Evolutionary conservation across 2,888 invertebrate species (phyloP), one percentile per base, ranked within the genome.

Genomic region (Noctua pronuba): DNA sequence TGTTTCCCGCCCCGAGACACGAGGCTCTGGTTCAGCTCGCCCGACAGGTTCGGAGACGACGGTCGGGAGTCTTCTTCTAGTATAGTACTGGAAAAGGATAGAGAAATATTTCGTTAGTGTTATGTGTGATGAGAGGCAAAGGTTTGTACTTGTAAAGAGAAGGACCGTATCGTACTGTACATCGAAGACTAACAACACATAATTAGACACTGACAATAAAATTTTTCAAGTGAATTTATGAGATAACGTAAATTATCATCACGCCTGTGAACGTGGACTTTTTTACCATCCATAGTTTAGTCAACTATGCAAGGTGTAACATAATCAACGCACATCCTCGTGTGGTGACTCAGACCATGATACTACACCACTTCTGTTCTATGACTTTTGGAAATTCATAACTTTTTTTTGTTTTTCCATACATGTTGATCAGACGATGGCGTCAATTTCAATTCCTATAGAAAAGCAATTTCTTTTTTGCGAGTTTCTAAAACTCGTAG

Each of bases 1-100:
- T 97, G 97, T 85, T 97, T 97, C 52, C 88, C 90, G 52, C 94
- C 87, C 24, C 93, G 92, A 0, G 94, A 90, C 71, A 94, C 90
- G 3, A 85, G 79, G 86, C 94, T 94, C 24, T 89, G 81, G 90
- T 94, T 92, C 73, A 92, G 83, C 21, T 91, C 92, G 1, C 89
- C 84, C 5, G 93, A 89, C 10, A 88, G 60, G 77, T 92, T 91
- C 4, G 94, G 94, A 0, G 92, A 91, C 1, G 90, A 84, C 0
- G 93, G 87, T 0, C 93, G 91, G 5, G 93, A 94, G 2, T 92
- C 92, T 4, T 91, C 91, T 18, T 92, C 93, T 16, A 72, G 38
- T 28, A 90, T 84, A 5, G 90, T 88, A 46, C 91, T 92, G 89
- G 28, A 90, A 84, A 10, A 75, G 28, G 0, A 31, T 4, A 69